Evolutionary conservation across 2,888 invertebrate genomes (phyloP).

Genomic region (Oligia fasciuncula): DNA sequence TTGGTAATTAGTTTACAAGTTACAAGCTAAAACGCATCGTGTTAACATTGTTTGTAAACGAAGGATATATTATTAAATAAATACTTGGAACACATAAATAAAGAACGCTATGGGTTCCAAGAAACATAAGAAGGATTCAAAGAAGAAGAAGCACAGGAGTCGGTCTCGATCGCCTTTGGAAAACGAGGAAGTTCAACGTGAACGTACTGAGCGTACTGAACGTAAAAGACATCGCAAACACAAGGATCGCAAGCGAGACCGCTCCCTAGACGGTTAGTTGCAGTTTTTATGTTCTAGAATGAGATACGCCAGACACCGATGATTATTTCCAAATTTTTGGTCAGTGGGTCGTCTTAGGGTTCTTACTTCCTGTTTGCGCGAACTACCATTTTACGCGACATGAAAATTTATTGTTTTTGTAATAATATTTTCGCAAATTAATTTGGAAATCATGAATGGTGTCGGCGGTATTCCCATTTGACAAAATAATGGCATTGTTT

Average conservation of each 20-base stretch:
- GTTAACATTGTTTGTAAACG: conserved; percentile 47
- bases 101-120: conserved; percentile 91
- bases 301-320: conserved; percentile 73
- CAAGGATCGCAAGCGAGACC: conserved; percentile 88
- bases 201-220: conserved; percentile 79
- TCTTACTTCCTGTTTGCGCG: neutral
- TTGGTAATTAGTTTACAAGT: too few relatives aligned
- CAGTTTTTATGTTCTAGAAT: conserved; percentile 57
- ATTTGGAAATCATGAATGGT: conserved; percentile 74
- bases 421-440: neutral
- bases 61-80: conserved; percentile 20
- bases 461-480: conserved; percentile 76
- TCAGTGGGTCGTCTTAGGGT: too few relatives aligned
- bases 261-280: conserved; percentile 90
- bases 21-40: conserved; percentile 11
- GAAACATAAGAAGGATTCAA: conserved; percentile 92
- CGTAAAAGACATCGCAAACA: conserved; percentile 87
- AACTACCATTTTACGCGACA: neutral
- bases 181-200: conserved; percentile 87
- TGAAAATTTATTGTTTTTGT: neutral
- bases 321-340: conserved; percentile 75
- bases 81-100: neutral
- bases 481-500: conserved; percentile 88
- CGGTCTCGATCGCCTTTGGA: conserved; percentile 90
- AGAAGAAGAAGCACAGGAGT: conserved; percentile 92